Base-by-base conservation (phyloP, 2,888 invertebrate species). In the Euplexia lucipara region DNA sequence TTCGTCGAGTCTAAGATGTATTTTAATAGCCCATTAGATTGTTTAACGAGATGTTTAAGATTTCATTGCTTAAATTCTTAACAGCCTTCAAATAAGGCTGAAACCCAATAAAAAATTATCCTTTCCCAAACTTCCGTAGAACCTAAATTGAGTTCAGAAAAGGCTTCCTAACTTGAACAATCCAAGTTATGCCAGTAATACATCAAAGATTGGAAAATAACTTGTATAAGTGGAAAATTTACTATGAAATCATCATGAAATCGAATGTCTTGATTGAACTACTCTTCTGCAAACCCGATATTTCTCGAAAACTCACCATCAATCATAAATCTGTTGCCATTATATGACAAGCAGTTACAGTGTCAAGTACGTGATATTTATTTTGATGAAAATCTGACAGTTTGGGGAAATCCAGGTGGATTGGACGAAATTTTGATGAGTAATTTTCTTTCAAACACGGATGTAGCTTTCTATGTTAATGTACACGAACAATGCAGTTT, bases 201-300 rank as follows among this genome's bases (percentile, higher is more conserved):
- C 57, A 66, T 59, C 66, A 70, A 54, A 75, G 47, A 80, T 80
- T 62, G 65, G 53, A 72, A 66, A 72, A 75, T 75, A 81, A 75
- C 64, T 68, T 64, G 26, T 63, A 63, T 57, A 67, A 71, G 60
- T 78, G 70, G 65, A 76, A 73, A 75, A 78, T 75, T 75, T 63
- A 58, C 69, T 78, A 75, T 75, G 69, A 78, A 81, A 80, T 73
- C 66, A 78, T 81, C 72, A 70, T 70, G 64, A 80, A 73, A 81
- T 75, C 67, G 68, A 78, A 75, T 64, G 62, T 47, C 61, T 60
- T 67, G 62, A 75, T 81, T 81, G 75, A 75, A 81, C 71, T 69
- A 70, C 72, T 78, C 70, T 70, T 68, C 64, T 66, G 59, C 49
- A 63, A 63, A 66, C 53, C 54, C 48, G 63, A 16, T 45, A 52